These are phyloP conservation scores for Saxidomus purpurata DNA, from an alignment of 1,140 invertebrate species.

Conservation along the genomic window DNA sequence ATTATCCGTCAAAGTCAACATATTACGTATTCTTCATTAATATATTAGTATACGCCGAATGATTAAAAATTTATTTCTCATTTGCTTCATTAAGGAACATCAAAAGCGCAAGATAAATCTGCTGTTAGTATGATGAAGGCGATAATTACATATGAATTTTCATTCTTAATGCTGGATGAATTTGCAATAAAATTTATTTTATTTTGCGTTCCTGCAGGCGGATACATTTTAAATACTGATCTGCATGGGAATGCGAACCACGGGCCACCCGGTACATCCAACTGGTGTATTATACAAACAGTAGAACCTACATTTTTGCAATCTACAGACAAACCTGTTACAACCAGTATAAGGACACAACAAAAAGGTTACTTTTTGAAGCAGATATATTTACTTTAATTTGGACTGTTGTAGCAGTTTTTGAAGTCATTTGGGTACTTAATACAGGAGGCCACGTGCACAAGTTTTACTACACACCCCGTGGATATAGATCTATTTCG, in stretches of 20 bases:
- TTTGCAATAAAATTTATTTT: constrained; percentile 1
- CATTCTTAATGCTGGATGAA: neutral
- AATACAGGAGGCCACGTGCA: too few species aligned
- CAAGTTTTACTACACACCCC: too few species aligned
- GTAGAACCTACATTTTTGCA: too few species aligned
- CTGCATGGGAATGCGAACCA: neutral
- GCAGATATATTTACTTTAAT: too few species aligned
- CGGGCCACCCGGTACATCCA: neutral
- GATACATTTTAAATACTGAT: neutral
- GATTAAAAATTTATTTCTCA: neutral
- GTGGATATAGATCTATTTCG: too few species aligned
- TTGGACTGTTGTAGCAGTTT: too few species aligned
- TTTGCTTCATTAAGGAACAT: neutral
- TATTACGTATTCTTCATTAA: neutral
- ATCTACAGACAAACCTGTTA: too few species aligned
- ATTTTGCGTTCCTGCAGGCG: neutral
- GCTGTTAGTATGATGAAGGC: neutral
- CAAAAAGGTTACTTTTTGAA: too few species aligned
- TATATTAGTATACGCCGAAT: neutral
- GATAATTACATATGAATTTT: neutral
- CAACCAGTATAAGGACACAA: too few species aligned
- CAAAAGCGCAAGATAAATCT: neutral
- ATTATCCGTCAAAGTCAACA: neutral
- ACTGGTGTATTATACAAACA: neutral
- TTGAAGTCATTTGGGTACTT: too few species aligned